These are phyloP conservation scores for Coptotermes formosanus DNA, from an alignment of 1,140 invertebrate genomes.

Conservation along the genomic window DNA sequence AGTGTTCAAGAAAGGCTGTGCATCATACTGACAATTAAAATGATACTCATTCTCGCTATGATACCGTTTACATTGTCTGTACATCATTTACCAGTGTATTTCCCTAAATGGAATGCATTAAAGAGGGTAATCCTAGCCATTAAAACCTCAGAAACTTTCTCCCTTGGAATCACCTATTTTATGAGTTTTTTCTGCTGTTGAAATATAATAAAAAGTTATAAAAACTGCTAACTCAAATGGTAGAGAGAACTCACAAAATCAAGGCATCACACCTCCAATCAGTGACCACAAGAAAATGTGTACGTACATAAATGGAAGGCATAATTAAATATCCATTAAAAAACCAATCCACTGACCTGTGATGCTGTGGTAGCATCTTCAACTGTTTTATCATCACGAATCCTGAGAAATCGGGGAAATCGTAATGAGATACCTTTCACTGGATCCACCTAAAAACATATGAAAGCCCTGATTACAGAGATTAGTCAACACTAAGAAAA, in stretches of 20 bases:
- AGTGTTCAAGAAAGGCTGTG: background rate
- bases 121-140: too few species aligned
- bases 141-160: too few species aligned
- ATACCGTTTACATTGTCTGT: too few species aligned
- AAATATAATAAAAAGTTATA: too few species aligned
- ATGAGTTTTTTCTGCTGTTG: too few species aligned
- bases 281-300: background rate
- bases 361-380: slow-evolving; percentile 91
- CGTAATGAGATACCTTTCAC: slow-evolving; percentile 94
- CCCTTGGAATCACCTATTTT: too few species aligned
- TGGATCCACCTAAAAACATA: slow-evolving; percentile 67
- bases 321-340: slow-evolving; percentile 5
- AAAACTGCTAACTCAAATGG: too few species aligned
- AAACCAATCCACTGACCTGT: slow-evolving; percentile 68
- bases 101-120: too few species aligned
- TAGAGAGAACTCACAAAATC: background rate
- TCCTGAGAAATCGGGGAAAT: slow-evolving; percentile 92
- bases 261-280: background rate
- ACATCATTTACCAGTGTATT: too few species aligned
- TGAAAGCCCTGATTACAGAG: background rate
- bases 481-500: too few species aligned
- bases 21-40: background rate
- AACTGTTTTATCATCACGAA: slow-evolving; percentile 89
- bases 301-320: background rate
- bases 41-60: background rate